Base-by-base conservation (phyloP, 1,140 invertebrate species). In the Hormaphis cornu region DNA sequence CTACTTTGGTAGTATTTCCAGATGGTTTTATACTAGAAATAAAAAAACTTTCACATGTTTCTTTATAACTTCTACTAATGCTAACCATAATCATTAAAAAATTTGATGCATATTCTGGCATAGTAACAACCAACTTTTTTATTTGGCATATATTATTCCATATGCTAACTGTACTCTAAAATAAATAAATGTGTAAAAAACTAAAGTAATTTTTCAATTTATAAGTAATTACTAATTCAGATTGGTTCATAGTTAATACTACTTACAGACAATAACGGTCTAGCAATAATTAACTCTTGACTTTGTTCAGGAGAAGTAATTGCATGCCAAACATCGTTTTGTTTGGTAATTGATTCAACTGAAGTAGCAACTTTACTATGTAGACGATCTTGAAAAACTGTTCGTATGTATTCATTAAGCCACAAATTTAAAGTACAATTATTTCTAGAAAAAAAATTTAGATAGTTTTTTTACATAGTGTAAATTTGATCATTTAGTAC, bases 21-120 rank as follows among this genome's bases (percentile, higher is more conserved):
- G 89, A 87, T n/a, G 88, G 85, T 75, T 89, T 88, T 1, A 91
- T 88, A 70, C 90, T 89, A 69, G 85, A 84, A 59, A 82, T 80
- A 77, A 91, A 92, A 7, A 88, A 87, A 4, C 82, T 81, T 73
- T 87, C 82, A 75, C 89, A 91, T 10, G 86, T 88, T 73, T 91
- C 88, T 16, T 84, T 82, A 78, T 91, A 92, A 69, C 85, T 84
- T 73, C 84, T 83, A 46, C 93, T 78, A 50, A 86, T 81, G 72
- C 84, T 86, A 73, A 85, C 83, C 28, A 88, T 83, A 74, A 89
- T 84, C 44, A 83, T 83, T 20, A 89, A 81, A 74, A 89, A 86
- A 75, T 86, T 81, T 74, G 87, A 83, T 42, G 84, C 82, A 78
- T 88, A 87, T 53, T 84, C 79, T 0, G 90, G 89, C 44, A 93